Evolutionary conservation across 2,113 vertebrate genomes (phyloP).

Genomic region (Chloropsis hardwickii): DNA sequence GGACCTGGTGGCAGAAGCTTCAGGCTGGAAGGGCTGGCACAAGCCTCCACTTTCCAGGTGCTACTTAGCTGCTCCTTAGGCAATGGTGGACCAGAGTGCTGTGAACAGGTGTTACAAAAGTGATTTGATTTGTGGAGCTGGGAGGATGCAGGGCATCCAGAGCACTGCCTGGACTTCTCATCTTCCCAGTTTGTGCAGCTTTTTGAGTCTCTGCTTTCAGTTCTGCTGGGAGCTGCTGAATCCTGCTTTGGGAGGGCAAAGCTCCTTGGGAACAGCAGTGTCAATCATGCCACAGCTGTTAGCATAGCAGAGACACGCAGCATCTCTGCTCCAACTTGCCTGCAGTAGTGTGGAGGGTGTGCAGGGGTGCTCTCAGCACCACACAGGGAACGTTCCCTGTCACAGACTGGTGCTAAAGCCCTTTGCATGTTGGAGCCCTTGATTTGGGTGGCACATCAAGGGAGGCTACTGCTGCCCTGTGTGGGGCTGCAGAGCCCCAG

Average conservation of each 20-base stretch:
- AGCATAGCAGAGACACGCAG: not conserved
- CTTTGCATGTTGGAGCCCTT: not conserved
- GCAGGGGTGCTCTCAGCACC: not conserved
- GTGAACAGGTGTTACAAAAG: not conserved
- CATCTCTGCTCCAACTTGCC: not conserved
- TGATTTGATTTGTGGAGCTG: not conserved
- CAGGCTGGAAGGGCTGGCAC: not conserved
- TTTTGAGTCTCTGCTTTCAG: not conserved
- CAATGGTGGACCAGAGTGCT: not conserved
- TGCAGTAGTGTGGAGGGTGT: not conserved
- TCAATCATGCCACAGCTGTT: not conserved
- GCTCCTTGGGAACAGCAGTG: not conserved
- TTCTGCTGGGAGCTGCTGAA: not conserved
- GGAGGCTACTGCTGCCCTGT: not conserved
- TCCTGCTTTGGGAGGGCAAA: not conserved
- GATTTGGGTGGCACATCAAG: not conserved
- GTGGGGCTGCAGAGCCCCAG: not conserved
- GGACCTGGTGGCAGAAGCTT: not conserved
- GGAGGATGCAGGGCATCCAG: not conserved
- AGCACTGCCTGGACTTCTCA: accelerated
- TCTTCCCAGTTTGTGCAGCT: not conserved
- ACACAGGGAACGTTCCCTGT: not conserved
- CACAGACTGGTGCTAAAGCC: not conserved
- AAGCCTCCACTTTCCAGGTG: not conserved
- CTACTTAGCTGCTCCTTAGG: not conserved